Conservation (phyloP, 2,797 vertebrate species). For the Hapalemur alaotrensis region DNA sequence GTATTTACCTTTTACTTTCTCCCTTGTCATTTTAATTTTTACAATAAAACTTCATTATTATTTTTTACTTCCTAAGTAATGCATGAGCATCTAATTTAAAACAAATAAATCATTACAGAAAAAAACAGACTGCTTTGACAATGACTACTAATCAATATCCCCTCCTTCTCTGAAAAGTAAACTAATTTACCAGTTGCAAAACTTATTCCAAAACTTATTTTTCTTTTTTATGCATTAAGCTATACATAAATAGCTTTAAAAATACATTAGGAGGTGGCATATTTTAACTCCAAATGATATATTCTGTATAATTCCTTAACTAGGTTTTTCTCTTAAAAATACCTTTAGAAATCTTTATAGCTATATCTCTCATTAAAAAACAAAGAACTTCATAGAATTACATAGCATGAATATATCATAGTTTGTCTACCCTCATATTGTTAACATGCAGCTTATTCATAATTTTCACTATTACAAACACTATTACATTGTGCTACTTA, state of each 20-base stretch:
- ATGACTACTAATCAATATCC: neutral
- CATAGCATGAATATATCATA: neutral
- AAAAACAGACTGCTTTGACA: neutral
- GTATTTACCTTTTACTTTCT: neutral
- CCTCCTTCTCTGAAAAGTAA: neutral
- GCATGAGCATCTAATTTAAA: neutral
- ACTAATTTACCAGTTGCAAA: neutral
- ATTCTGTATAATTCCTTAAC: neutral
- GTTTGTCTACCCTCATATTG: neutral
- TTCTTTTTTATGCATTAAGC: neutral
- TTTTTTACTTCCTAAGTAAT: neutral
- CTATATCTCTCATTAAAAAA: neutral
- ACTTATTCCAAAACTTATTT: neutral
- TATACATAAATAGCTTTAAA: neutral
- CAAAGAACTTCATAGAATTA: neutral
- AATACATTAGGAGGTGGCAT: neutral
- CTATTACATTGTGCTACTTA: neutral
- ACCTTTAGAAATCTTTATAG: neutral
- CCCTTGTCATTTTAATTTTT: neutral
- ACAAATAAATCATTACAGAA: neutral
- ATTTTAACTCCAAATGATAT: neutral
- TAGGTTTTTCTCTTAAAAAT: neutral
- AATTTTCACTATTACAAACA: neutral
- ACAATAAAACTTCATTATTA: neutral
- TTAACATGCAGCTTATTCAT: neutral